Percentiles rank a stretch among this genome's conserved stretches.
Conservation (phyloP, 2,797 vertebrate genomes). For the Pristis pectinata region DNA sequence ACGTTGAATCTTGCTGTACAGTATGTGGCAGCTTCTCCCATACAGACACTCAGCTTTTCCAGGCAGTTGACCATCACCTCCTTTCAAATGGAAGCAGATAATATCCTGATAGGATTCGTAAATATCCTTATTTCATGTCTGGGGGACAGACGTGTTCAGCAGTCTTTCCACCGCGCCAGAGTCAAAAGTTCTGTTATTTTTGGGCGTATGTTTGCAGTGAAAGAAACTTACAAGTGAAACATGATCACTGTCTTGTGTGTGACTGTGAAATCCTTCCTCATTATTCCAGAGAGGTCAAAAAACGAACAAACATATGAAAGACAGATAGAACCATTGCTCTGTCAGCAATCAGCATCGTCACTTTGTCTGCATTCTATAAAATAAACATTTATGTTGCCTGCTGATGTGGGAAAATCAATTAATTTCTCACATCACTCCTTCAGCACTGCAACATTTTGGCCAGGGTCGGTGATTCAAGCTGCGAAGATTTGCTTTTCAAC, state of each 20-base stretch:
- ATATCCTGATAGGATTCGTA: conserved; percentile 61
- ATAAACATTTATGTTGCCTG: conserved; percentile 46
- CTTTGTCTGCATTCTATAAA: conserved; percentile 43
- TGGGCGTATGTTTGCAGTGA: conserved; percentile 20
- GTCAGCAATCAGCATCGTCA: conserved; percentile 35
- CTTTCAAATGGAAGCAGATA: conserved; percentile 60
- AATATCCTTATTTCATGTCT: conserved; percentile 56
- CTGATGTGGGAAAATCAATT: conserved; percentile 62
- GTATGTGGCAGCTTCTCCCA: conserved; percentile 70
- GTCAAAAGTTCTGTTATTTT: conserved; percentile 11
- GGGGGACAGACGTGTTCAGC: conserved; percentile 53
- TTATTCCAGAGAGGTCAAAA: conserved; percentile 34
- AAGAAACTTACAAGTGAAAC: conserved; percentile 24
- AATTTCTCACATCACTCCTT: conserved; percentile 54
- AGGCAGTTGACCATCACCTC: conserved; percentile 65
- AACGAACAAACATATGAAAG: conserved; percentile 30
- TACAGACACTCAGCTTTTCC: conserved; percentile 68
- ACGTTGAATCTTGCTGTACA: conserved; percentile 73
- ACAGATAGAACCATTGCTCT: conserved; percentile 42
- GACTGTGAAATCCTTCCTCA: conserved; percentile 32
- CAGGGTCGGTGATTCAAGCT: conserved; percentile 44
- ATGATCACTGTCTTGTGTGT: not conserved
- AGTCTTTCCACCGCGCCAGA: conserved; percentile 41
- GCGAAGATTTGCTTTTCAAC: conserved; percentile 48
- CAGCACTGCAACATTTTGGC: conserved; percentile 58